phyloP scores from a whole-genome alignment of 2,797 vertebrate species.

The Semaprochilodus insignis region DNA sequence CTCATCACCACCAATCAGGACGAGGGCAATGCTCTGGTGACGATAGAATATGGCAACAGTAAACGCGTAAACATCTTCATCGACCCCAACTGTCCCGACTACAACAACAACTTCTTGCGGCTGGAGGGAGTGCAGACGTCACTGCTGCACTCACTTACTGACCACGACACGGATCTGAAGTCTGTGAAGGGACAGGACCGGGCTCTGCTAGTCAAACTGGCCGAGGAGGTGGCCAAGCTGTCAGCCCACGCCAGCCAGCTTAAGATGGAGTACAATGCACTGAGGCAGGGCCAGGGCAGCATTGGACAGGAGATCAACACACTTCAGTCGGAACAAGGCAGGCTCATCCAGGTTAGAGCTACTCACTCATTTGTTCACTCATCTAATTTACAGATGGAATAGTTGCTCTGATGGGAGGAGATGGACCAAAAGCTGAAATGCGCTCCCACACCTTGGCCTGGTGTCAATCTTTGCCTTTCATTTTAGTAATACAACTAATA shows the following conservation, averaged over 20 bases:
- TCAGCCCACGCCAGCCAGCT: slow-evolving; percentile 82
- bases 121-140: slow-evolving; percentile 87
- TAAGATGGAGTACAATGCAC: slow-evolving; percentile 78
- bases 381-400: background rate
- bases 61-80: slow-evolving; percentile 97
- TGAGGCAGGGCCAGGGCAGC: slow-evolving; percentile 83
- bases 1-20: slow-evolving; percentile 94
- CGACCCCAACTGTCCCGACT: slow-evolving; percentile 94
- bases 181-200: slow-evolving; percentile 77
- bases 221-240: slow-evolving; percentile 84
- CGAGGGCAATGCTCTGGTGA: slow-evolving; percentile 92
- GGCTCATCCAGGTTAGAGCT: slow-evolving; percentile 83
- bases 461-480: background rate
- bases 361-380: background rate
- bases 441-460: background rate
- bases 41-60: slow-evolving; percentile 91
- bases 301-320: slow-evolving; percentile 84
- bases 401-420: background rate
- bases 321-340: slow-evolving; percentile 87
- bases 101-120: slow-evolving; percentile 77
- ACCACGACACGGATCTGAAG: slow-evolving; percentile 78
- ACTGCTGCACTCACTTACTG: slow-evolving; percentile 76
- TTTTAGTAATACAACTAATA: background rate
- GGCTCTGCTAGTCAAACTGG: slow-evolving; percentile 80
- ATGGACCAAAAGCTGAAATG: slow-evolving; percentile 2